Evolutionary conservation across 1,140 invertebrate genomes (phyloP), one percentile per base, ranked within the genome.

Genomic region (Drosophila kikkawai): DNA sequence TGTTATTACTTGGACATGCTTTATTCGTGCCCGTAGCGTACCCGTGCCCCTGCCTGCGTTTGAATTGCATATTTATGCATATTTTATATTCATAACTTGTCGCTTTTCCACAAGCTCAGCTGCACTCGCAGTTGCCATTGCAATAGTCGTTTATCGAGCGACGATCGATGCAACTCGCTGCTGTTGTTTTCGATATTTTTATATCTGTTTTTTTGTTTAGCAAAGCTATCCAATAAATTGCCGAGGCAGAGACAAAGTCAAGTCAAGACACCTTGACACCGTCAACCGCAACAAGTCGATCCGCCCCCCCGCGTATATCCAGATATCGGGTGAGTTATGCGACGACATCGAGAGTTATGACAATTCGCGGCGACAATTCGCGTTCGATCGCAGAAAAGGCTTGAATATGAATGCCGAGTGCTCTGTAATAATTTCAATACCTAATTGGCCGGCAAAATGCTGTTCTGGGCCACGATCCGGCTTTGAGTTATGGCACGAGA

Each of bases 21-120:
- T 84, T 87, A 84, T 83, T 88, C 84, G 80, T 71, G 66, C 64
- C 82, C 39, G 61, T 56, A 56, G 78, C 39, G 61, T 51, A 56
- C 51, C 63, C 76, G 76, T 79, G 69, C 66, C 82, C 45, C 48
- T 60, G 65, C 47, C 60, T 63, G 71, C 61, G 65, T 64, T 70
- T 71, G 48, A 63, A 68, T 77, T 75, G 85, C 74, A 82, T 84
- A 90, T 84, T 90, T 90, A 83, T 85, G 85, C 81, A 88, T 88
- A 88, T 88, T 88, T 88, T 90, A 88, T 88, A 88, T 88, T 88
- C 85, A 88, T 88, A 88, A 88, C 85, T 88, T 90, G 85, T 88
- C 85, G 85, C 85, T 75, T 60, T 53, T 66, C 55, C 56, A 67
- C 66, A 44, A 37, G 39, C 76, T 70, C 74, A 75, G 75, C 74